A percentile compares a stretch with the other conserved stretches of the same genome.
These are phyloP conservation scores for Cyprinodon tularosa DNA, from an alignment of 2,113 vertebrate genomes.

Conservation along the genomic window DNA sequence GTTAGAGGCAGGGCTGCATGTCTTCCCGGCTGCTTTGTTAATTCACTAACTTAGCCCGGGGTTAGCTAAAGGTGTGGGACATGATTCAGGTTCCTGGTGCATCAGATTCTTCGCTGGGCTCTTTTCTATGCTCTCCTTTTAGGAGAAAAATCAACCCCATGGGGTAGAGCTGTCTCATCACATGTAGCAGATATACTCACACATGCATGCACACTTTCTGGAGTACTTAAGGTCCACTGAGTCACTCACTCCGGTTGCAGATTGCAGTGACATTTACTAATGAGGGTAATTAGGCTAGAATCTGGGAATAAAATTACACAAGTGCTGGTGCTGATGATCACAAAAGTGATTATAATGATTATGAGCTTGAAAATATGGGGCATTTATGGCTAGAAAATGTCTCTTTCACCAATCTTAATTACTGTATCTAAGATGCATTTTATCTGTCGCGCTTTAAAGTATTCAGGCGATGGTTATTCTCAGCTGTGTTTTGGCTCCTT, in stretches of 20 bases:
- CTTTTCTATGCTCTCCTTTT: conserved; percentile 23
- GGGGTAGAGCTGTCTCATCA: conserved; percentile 47
- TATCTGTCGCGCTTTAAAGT: neutral
- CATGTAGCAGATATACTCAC: conserved; percentile 8
- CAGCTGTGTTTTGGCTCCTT: conserved; percentile 4
- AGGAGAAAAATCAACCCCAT: conserved; percentile 46
- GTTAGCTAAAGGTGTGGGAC: conserved; percentile 62
- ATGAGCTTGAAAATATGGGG: conserved; percentile 36
- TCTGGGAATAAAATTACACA: conserved; percentile 39
- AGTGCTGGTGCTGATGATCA: conserved; percentile 37
- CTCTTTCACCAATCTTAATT: conserved; percentile 33
- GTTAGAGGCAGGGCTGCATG: conserved; percentile 59
- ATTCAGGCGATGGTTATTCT: conserved; percentile 7
- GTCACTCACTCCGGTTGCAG: conserved; percentile 27
- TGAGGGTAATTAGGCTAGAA: conserved; percentile 51
- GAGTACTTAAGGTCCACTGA: conserved; percentile 24
- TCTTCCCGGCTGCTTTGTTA: conserved; percentile 35
- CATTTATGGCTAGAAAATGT: conserved; percentile 14
- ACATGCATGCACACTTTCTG: conserved; percentile 11
- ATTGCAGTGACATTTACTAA: conserved; percentile 66
- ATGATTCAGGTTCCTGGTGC: conserved; percentile 59
- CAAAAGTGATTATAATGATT: conserved; percentile 32
- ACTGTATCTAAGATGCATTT: conserved; percentile 16
- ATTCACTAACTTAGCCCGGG: conserved; percentile 56
- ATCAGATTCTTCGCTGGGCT: conserved; percentile 37